Evolutionary conservation across 2,888 invertebrate genomes (phyloP).

Genomic region (Dendrolimus houi): DNA sequence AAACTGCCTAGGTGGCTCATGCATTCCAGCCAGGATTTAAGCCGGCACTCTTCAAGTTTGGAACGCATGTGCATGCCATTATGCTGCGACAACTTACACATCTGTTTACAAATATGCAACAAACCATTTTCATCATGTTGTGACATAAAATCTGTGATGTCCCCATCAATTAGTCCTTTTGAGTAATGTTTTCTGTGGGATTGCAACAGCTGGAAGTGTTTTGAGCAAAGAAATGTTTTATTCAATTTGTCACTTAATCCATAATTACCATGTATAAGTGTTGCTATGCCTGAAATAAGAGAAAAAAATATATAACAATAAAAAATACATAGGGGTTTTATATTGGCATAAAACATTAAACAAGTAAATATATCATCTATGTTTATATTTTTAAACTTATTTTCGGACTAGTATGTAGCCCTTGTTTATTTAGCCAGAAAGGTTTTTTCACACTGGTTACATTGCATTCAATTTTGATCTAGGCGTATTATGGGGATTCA

Average conservation of each 20-base stretch:
- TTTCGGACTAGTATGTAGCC: too few relatives aligned
- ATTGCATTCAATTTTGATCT: too few relatives aligned
- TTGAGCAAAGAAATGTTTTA: not conserved
- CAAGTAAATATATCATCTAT: too few relatives aligned
- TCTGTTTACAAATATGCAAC: not conserved
- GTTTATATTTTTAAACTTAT: too few relatives aligned
- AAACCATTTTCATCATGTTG: slow-evolving; percentile 30
- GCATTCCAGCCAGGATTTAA: too few relatives aligned
- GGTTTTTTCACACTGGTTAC: too few relatives aligned
- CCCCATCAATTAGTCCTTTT: slow-evolving; percentile 25
- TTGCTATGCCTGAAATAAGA: not conserved
- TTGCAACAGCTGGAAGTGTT: not conserved
- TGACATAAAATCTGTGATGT: slow-evolving; percentile 16
- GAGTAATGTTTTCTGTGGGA: slow-evolving; percentile 32
- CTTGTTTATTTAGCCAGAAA: too few relatives aligned
- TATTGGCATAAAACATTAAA: not conserved
- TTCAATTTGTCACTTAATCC: not conserved
- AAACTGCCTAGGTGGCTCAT: too few relatives aligned
- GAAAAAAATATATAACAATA: not conserved
- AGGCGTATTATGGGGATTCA: too few relatives aligned
- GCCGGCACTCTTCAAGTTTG: too few relatives aligned
- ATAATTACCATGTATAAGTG: not conserved
- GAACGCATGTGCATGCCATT: too few relatives aligned
- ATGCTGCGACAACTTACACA: too few relatives aligned
- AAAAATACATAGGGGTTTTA: not conserved